Percentiles rank a stretch among this genome's conserved stretches.
Evolutionary conservation across 2,888 invertebrate species (phyloP).

Genomic region (Colletes collaris): DNA sequence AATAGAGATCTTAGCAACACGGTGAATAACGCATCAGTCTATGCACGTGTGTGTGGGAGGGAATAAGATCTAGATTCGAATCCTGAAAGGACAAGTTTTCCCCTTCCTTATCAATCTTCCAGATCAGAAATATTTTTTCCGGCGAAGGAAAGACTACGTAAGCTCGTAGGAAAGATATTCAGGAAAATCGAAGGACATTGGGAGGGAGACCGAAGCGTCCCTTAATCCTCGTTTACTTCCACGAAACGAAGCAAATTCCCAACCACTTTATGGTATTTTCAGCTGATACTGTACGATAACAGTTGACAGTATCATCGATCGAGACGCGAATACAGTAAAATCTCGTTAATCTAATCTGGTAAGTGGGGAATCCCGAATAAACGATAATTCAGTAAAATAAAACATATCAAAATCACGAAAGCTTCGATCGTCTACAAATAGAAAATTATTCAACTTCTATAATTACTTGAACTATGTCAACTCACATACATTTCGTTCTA

Average conservation of each 20-base stretch:
- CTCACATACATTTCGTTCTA: no score
- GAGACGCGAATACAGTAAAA: no score
- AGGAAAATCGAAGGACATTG: background rate
- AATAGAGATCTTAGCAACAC: background rate
- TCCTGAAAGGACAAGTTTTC: background rate
- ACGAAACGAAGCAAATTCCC: background rate
- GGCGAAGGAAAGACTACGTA: background rate
- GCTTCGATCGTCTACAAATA: no score
- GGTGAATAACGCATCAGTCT: conserved; percentile 10
- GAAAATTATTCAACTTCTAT: no score
- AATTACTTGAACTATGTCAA: no score
- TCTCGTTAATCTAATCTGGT: no score
- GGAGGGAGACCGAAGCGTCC: background rate
- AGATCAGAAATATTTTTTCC: background rate
- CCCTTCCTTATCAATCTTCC: background rate
- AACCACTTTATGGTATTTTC: background rate
- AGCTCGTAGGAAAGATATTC: background rate
- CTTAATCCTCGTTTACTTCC: background rate
- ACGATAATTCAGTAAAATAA: no score
- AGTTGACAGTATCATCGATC: background rate
- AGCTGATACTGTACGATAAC: background rate
- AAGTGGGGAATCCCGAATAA: no score
- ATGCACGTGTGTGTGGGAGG: background rate
- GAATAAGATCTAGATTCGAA: background rate
- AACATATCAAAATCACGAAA: no score